A percentile compares a stretch with the other conserved stretches of the same genome.
Conservation (phyloP, 2,113 vertebrate species). For the Lathamus discolor region DNA sequence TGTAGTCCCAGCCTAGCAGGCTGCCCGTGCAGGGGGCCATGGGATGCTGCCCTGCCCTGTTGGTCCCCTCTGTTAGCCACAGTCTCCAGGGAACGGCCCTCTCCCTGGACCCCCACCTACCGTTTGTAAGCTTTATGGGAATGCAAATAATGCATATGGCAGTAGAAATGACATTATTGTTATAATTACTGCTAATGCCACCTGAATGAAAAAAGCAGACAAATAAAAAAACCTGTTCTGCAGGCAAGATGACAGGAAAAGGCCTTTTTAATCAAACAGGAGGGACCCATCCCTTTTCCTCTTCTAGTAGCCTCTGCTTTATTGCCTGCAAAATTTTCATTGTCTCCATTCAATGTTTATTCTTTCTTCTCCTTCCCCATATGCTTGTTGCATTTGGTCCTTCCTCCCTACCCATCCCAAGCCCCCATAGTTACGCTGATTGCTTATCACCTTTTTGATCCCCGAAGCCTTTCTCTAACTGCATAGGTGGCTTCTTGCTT, state of each 20-base stretch:
- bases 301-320: background rate
- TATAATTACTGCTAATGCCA: background rate
- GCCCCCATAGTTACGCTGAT: background rate
- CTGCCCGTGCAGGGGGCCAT: background rate
- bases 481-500: background rate
- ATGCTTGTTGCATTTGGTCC: background rate
- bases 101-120: background rate
- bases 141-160: background rate
- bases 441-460: background rate
- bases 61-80: background rate
- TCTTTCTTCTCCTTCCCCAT: background rate
- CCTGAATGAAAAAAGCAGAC: background rate
- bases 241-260: conserved; percentile 42
- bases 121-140: background rate
- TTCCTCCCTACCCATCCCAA: background rate
- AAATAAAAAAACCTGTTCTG: conserved; percentile 44
- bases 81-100: background rate
- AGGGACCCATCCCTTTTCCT: conserved; percentile 25
- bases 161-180: background rate
- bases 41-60: background rate
- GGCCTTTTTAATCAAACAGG: background rate
- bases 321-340: background rate
- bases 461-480: background rate
- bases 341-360: background rate
- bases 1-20: background rate